phyloP scores from a whole-genome alignment of 2,113 vertebrate species.

The Festucalex cinctus region DNA sequence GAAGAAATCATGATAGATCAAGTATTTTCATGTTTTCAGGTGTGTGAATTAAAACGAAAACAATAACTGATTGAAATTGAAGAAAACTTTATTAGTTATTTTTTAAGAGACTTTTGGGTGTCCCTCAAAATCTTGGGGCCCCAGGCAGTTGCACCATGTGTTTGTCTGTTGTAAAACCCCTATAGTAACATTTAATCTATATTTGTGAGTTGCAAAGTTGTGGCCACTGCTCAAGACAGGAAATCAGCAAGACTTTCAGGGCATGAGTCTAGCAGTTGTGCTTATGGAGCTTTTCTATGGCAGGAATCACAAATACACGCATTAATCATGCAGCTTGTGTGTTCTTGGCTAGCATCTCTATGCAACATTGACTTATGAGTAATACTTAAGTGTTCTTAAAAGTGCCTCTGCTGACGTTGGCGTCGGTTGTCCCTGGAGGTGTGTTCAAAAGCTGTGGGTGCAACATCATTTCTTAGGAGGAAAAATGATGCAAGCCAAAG shows the following conservation, averaged over 20 bases:
- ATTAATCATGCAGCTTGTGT: conserved; percentile 31
- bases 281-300: conserved; percentile 58
- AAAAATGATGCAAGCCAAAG: background rate
- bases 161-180: too few relatives aligned
- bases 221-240: conserved; percentile 32
- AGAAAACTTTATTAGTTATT: too few relatives aligned
- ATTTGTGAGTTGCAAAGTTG: background rate
- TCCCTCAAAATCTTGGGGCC: too few relatives aligned
- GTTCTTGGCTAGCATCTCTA: conserved; percentile 25
- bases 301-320: conserved; percentile 44
- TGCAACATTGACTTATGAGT: conserved; percentile 21
- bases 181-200: too few relatives aligned
- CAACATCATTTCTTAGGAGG: background rate
- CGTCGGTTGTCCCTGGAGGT: background rate
- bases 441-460: background rate
- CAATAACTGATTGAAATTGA: too few relatives aligned
- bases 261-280: conserved; percentile 30
- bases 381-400: conserved; percentile 26
- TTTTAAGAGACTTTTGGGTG: too few relatives aligned
- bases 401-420: conserved; percentile 49
- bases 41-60: too few relatives aligned
- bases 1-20: too few relatives aligned
- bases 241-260: conserved; percentile 43
- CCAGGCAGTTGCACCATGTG: too few relatives aligned
- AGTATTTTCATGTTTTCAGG: too few relatives aligned